Percentiles rank a stretch among this genome's conserved stretches.
These are phyloP conservation scores for Adineta ricciae DNA, from an alignment of 2,888 invertebrate genomes.

Conservation along the genomic window DNA sequence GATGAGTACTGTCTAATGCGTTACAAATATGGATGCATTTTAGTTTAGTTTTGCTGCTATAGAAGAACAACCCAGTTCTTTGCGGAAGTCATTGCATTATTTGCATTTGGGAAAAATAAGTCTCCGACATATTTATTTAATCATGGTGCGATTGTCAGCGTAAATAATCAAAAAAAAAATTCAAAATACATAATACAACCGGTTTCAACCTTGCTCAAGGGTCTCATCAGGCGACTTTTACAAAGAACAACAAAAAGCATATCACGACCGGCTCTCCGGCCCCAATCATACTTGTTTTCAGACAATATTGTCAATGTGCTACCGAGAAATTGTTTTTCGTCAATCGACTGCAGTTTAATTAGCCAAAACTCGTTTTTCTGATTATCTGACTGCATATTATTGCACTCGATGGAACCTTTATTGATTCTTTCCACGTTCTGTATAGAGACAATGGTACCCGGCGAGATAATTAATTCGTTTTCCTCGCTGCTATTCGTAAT, in stretches of 20 bases:
- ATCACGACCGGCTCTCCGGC: slow-evolving; percentile 3
- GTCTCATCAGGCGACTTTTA: background rate
- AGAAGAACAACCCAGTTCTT: too few relatives aligned
- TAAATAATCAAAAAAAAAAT: too few relatives aligned
- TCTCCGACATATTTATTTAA: too few relatives aligned
- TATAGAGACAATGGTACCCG: background rate
- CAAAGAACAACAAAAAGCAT: background rate
- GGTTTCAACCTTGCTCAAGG: slow-evolving; percentile 18
- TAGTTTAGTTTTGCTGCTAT: too few relatives aligned
- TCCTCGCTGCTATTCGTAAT: background rate
- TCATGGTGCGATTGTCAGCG: too few relatives aligned
- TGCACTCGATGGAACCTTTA: background rate
- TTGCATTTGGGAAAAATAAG: too few relatives aligned
- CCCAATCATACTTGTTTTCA: background rate
- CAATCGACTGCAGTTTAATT: background rate
- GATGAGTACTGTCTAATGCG: too few relatives aligned
- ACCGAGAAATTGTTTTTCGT: background rate
- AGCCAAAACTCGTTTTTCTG: background rate
- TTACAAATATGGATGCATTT: too few relatives aligned
- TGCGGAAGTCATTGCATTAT: too few relatives aligned
- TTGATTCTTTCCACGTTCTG: background rate
- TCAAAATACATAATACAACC: too few relatives aligned
- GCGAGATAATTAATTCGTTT: background rate
- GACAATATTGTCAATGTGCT: background rate
- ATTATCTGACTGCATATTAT: background rate